Evolutionary conservation across 2,797 vertebrate species (phyloP), one percentile per base, ranked within the genome.

Genomic region (Mus minutoides): DNA sequence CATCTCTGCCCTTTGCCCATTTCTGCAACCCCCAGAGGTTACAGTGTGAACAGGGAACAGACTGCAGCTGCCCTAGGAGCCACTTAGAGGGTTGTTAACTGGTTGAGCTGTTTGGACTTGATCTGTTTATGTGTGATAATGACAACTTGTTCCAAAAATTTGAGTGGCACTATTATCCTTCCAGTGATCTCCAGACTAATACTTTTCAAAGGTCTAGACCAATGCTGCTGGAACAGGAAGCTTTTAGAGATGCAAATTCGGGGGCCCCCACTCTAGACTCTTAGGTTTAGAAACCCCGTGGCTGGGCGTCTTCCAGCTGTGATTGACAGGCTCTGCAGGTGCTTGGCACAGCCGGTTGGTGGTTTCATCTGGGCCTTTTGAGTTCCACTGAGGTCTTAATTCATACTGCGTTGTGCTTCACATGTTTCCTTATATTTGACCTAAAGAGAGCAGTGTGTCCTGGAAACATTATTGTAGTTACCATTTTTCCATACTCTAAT

Each of bases 181-280:
- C 80, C 40, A 64, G 52, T 75, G 92, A 79, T 34, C 58, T 78
- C 26, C 73, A 49, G 79, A 86, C 29, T 4, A 40, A 37, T 1
- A 0, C 4, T 56, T 91, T 37, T 96, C 82, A 60, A 21, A 64
- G 37, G 22, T 43, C 40, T 11, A 75, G 73, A 75, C 73, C 22
- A 60, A 11, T 80, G 52, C 21, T 77, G 40, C 40, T 6, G 1
- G 40, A 43, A 3, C 43, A 54, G 73, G 29, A 46, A 46, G 54
- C 58, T n/a, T 91, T 90, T 85, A 95, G 90, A 93, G 77, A 86
- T 56, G 31, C 21, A 77, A 46, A 62, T 93, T 90, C 40, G 79
- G 26, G 37, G 43, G 26, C 19, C 12, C 19, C 12, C 1, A 52
- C 54, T 29, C 19, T 76, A 67, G 43, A 90, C 17, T 31, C 17